Base-by-base conservation (phyloP, 2,888 invertebrate genomes). In the Agonopterix alstromeriana region DNA sequence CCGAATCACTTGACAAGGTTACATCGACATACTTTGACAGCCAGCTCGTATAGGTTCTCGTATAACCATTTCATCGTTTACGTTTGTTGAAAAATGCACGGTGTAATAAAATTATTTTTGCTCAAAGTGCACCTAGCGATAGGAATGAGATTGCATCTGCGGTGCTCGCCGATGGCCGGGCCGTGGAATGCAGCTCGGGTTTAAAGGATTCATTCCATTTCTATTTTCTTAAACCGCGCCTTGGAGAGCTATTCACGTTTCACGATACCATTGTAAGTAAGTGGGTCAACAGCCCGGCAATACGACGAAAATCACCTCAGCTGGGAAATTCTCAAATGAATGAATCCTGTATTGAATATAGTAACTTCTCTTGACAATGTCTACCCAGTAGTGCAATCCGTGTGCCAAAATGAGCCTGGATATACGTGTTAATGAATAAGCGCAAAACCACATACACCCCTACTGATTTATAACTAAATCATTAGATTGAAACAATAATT, bases 141-240 rank as follows among this genome's bases (percentile, higher is more conserved):
- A 48, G 42, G 46, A 54, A 43, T 17, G 41, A 44, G 41, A 48
- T 48, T 48, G 47, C 45, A 45, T 46, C 41, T 40, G 40, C 46
- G 46, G 40, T 12, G 17, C 12, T 9, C 10, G 17, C 12, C 12
- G 1, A 8, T 35, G 35, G 35, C 49, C 45, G 42, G 45, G 35
- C 53, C 49, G 52, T 55, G 53, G 60, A 57, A 55, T 61, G 57
- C 60, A 56, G 55, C 52, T 48, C 60, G 61, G 64, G 67, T 70
- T 72, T 75, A 64, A 67, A 66, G 67, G 63, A 72, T 72, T 63
- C 63, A 68, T 74, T 72, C 60, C 63, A 62, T 70, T 77, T 71
- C 66, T 67, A 70, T 77, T 72, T 75, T 70, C 67, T 64, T 59
- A 61, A 64, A 59, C 58, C 63, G 58, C 61, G 57, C 62, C 55